Base-by-base conservation (phyloP, 2,888 invertebrate genomes). In the Dendrolimus pini region DNA sequence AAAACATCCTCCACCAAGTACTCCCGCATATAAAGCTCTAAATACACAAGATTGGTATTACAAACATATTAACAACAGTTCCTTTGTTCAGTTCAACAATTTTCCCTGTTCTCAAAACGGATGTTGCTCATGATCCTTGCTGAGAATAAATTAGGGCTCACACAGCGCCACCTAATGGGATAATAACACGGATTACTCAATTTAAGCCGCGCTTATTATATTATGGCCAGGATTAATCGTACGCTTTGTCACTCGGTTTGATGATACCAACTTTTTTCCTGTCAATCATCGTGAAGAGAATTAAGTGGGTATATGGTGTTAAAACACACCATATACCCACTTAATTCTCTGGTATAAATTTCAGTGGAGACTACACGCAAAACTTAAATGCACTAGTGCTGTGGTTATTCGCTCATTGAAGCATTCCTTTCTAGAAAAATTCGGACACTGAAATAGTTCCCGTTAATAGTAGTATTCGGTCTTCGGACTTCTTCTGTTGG, bases 121-220 rank as follows among this genome's bases (percentile, higher is more conserved):
- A 85, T 82, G 80, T 66, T 59, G 65, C 75, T 82, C 77, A 76
- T 82, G 66, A 77, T 72, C 65, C 70, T 62, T 60, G 62, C 58
- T 61, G 64, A 66, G 66, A 66, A 73, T 72, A 71, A 77, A 82
- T 85, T 84, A 83, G 82, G 72, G 67, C 67, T 71, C 67, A 72
- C 72, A 72, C 71, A 70, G 64, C 60, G 65, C 57, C 56, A 60
- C 64, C 71, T 78, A 81, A 83, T 77, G 71, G 80, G 79, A 83
- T 84, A 83, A 84, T 82, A 76, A 78, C 76, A 72, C 68, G 72
- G 77, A 75, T 82, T 79, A 78, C 75, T 75, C 82, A 77, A 74
- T 80, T 77, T 75, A 71, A 75, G 47, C 47, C 47, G 47, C 47
- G 9, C 47, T 47, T 47, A 47, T 47, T 47, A 47, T 47, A 47